Percentiles rank a stretch among this genome's conserved stretches.
Conservation (phyloP, 2,888 invertebrate species). For the Dioctria linearis region DNA sequence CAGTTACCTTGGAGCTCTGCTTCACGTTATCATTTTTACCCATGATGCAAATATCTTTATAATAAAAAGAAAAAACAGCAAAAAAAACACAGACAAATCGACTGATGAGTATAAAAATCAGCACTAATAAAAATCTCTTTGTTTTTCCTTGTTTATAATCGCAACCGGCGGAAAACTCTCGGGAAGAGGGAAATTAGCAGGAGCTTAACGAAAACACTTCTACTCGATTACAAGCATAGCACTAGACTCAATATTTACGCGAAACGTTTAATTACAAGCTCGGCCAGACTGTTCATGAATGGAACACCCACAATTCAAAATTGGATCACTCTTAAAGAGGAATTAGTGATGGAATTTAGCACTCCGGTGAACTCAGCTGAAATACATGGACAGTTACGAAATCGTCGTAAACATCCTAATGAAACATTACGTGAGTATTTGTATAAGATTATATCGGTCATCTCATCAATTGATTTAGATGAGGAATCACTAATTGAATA, state of each 20-base stretch:
- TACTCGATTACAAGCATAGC: too few relatives aligned
- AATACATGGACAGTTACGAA: conserved; percentile 49
- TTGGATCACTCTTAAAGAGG: conserved; percentile 49
- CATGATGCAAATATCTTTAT: too few relatives aligned
- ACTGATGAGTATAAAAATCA: too few relatives aligned
- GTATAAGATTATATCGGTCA: conserved; percentile 53
- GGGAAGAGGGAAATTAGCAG: too few relatives aligned
- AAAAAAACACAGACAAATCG: too few relatives aligned
- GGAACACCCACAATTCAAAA: conserved; percentile 19
- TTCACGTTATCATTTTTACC: too few relatives aligned
- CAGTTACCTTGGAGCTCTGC: too few relatives aligned
- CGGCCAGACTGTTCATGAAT: not conserved
- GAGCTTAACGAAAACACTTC: too few relatives aligned
- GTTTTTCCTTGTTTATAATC: too few relatives aligned
- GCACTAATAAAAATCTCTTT: too few relatives aligned
- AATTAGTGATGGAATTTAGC: conserved; percentile 50
- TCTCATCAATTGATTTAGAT: conserved; percentile 33
- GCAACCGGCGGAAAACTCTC: too few relatives aligned
- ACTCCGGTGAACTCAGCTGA: conserved; percentile 41
- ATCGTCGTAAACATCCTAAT: conserved; percentile 49
- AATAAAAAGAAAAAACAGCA: too few relatives aligned
- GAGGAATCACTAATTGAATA: conserved; percentile 54
- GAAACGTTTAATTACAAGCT: not conserved
- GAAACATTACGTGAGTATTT: conserved; percentile 55
- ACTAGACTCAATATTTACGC: conserved; percentile 25